Percentiles rank a stretch among this genome's conserved stretches.
Evolutionary conservation across 1,140 invertebrate species (phyloP).

Genomic region (Epicauta chinensis): DNA sequence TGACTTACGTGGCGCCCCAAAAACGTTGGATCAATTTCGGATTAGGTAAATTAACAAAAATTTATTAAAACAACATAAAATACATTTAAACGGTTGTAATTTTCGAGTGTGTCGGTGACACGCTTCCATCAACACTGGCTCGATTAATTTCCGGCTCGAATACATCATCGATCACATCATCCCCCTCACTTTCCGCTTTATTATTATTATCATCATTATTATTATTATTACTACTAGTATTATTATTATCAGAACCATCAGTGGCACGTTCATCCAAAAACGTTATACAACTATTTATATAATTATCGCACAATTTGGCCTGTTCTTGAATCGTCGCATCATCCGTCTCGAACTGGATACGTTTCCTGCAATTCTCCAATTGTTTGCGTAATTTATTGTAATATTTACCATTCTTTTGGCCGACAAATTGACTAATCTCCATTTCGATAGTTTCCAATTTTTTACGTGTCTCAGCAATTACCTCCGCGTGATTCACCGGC

Average conservation of each 20-base stretch:
- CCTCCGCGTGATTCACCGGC: background rate
- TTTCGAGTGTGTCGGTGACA: too few species aligned
- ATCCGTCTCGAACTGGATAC: background rate
- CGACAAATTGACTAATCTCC: constrained; percentile 28
- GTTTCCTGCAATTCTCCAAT: background rate
- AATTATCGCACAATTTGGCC: constrained; percentile 20
- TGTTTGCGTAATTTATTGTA: constrained; percentile 8
- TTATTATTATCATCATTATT: constrained; percentile 22
- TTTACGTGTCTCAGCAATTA: constrained; percentile 21
- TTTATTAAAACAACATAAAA: too few species aligned
- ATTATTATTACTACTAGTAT: too few species aligned
- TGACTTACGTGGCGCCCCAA: too few species aligned
- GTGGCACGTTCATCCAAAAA: constrained; percentile 30
- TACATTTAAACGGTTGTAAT: too few species aligned
- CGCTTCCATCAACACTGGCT: too few species aligned
- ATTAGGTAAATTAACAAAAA: too few species aligned
- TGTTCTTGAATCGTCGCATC: constrained; percentile 24
- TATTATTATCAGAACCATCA: too few species aligned
- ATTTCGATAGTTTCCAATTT: constrained; percentile 21
- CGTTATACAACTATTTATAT: constrained; percentile 26
- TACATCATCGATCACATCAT: background rate
- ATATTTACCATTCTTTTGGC: constrained; percentile 18
- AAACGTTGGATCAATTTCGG: too few species aligned
- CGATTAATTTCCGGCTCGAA: too few species aligned
- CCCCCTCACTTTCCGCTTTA: too few species aligned